Base-by-base conservation (phyloP, 2,888 invertebrate species). In the Microctonus aethiopoides region DNA sequence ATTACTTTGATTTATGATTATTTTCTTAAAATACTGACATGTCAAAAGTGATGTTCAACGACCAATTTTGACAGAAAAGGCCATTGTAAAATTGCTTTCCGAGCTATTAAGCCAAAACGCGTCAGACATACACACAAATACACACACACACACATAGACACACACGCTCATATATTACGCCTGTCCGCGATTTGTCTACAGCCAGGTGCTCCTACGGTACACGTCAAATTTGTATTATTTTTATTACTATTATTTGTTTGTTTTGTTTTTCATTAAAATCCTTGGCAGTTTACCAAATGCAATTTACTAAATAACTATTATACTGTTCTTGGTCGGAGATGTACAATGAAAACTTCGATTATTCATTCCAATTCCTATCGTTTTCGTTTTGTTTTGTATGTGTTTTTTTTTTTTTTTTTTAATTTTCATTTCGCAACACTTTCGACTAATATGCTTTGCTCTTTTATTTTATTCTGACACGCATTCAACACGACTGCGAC, bases 1-100 rank as follows among this genome's bases (percentile, higher is more conserved):
- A 86, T 83, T 85, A 78, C 83, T 85, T 84, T 84, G 84, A 85
- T 85, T 86, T 83, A 82, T 79, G 81, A 84, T 85, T 81, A 79
- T 71, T 61, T 80, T 83, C 82, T 83, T 85, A 83, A 80, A 83
- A 83, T 83, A 83, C 83, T 83, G 83, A 81, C 79, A 78, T 81
- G 81, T 81, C 82, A 80, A 81, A 82, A 81, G 78, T 81, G 81
- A 81, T 79, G 78, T 75, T 76, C 73, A 76, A 79, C 76, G 76
- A 80, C 78, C 79, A 79, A 80, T 80, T 80, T 77, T 80, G 80
- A 82, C 79, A 79, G 78, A 80, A 62, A 64, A 82, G 81, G 80
- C 81, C 81, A 79, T 80, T 74, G 71, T 75, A 74, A 74, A 79
- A 78, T 81, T 79, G 77, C 78, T 80, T 72, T 79, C 66, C 71